phyloP scores from a whole-genome alignment of 2,888 invertebrate genomes.

The Nomada hirtipes region DNA sequence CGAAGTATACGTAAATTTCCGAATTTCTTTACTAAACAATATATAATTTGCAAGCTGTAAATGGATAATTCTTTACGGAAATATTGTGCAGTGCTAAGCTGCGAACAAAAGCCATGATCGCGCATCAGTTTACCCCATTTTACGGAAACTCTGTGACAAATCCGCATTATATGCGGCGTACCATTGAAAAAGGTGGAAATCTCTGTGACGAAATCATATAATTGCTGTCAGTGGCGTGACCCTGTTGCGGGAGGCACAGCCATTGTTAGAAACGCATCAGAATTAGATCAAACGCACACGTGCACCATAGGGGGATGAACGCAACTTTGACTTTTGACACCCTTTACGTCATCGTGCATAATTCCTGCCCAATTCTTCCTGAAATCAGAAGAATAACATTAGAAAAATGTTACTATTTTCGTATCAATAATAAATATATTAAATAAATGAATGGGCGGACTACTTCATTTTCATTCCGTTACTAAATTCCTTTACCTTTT shows the following conservation, averaged over 20 bases:
- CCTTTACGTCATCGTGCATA: slow-evolving; percentile 30
- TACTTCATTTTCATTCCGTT: no score
- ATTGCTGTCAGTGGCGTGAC: slow-evolving; percentile 66
- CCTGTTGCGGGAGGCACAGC: slow-evolving; percentile 53
- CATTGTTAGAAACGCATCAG: slow-evolving; percentile 73
- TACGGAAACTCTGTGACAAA: slow-evolving; percentile 62
- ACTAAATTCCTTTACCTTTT: no score
- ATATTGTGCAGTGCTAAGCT: not conserved
- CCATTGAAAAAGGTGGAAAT: slow-evolving; percentile 54
- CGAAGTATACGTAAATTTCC: not conserved
- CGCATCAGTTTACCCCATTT: slow-evolving; percentile 6
- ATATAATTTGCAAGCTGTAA: no score
- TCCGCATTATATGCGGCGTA: slow-evolving; percentile 63
- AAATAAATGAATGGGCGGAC: no score
- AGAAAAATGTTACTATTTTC: not conserved
- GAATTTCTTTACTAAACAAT: no score
- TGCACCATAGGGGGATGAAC: slow-evolving; percentile 63
- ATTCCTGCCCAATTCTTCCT: not conserved
- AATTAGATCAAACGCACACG: slow-evolving; percentile 78
- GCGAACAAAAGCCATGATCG: not conserved
- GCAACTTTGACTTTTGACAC: slow-evolving; percentile 20
- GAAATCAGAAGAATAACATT: not conserved
- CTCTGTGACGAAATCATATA: slow-evolving; percentile 67
- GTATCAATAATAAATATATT: not conserved
- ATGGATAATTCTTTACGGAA: not conserved